Conservation (phyloP, 1,140 invertebrate species). For the Bombus confusus region DNA sequence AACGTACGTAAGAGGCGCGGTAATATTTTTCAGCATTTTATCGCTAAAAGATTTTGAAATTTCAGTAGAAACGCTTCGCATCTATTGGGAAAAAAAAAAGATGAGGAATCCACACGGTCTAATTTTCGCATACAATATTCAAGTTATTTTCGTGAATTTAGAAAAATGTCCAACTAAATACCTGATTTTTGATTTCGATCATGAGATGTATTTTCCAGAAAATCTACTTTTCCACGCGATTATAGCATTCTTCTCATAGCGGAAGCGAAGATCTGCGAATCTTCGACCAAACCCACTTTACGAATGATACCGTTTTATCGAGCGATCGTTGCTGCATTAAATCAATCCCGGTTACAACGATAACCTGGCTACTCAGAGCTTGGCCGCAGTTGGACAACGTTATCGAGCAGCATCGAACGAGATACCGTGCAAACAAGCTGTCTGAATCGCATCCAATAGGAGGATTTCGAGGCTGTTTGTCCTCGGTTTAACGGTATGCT, state of each 20-base stretch:
- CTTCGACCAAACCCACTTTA: neutral
- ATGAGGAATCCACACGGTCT: too few relatives aligned
- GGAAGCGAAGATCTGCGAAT: too few relatives aligned
- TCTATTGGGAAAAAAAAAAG: too few relatives aligned
- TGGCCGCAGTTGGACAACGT: neutral
- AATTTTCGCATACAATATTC: too few relatives aligned
- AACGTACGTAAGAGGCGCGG: neutral
- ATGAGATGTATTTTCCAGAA: neutral
- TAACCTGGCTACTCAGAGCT: neutral
- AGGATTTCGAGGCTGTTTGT: conserved; percentile 34
- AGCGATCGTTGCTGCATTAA: neutral
- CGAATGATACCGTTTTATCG: conserved; percentile 20
- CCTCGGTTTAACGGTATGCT: conserved; percentile 33
- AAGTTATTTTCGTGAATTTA: too few relatives aligned
- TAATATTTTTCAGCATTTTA: too few relatives aligned
- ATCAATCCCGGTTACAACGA: conserved; percentile 41
- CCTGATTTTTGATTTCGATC: neutral
- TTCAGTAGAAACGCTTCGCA: too few relatives aligned
- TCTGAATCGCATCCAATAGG: neutral
- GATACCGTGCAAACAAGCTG: conserved; percentile 34
- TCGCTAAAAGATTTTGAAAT: too few relatives aligned
- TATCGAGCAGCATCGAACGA: conserved; percentile 39
- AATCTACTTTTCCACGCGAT: neutral
- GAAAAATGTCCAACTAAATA: too few relatives aligned
- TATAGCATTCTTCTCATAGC: neutral